These are phyloP conservation scores for Mythimna pallens DNA, from an alignment of 2,888 invertebrate species.

Conservation along the genomic window DNA sequence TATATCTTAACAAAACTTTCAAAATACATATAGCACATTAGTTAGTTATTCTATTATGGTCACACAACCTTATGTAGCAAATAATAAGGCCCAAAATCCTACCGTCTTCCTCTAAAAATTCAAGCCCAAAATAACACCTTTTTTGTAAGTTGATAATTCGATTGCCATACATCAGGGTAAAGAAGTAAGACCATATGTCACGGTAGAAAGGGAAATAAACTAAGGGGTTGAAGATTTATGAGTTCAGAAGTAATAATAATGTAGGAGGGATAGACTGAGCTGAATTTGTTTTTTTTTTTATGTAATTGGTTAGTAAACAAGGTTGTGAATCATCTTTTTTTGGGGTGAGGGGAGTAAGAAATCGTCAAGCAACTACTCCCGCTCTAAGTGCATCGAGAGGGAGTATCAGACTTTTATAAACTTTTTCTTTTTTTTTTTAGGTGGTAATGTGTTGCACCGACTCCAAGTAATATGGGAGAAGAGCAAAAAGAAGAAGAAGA, in stretches of 20 bases:
- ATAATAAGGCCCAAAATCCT: not conserved
- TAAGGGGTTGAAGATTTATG: constrained; percentile 31
- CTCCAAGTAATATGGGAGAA: too few species aligned
- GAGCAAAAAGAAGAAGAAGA: too few species aligned
- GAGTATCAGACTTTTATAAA: too few species aligned
- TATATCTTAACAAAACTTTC: too few species aligned
- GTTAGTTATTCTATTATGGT: too few species aligned
- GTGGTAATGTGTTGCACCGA: too few species aligned
- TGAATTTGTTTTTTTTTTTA: constrained; percentile 1
- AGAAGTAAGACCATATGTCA: constrained; percentile 29
- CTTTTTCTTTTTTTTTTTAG: too few species aligned
- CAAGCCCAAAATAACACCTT: constrained; percentile 20
- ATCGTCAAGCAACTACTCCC: too few species aligned
- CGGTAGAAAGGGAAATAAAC: constrained; percentile 20
- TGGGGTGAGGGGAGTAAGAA: too few species aligned
- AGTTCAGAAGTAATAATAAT: constrained; percentile 24
- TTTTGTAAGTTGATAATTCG: constrained; percentile 36
- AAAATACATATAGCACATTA: too few species aligned
- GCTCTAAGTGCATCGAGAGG: too few species aligned
- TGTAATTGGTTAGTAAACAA: constrained; percentile 6
- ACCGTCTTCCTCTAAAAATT: not conserved
- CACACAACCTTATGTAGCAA: not conserved
- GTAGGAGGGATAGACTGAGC: not conserved
- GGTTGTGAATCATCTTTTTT: not conserved
- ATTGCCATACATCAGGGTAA: constrained; percentile 30